These are phyloP conservation scores for Cataglyphis livida DNA, from an alignment of 2,888 invertebrate genomes.

Conservation along the genomic window DNA sequence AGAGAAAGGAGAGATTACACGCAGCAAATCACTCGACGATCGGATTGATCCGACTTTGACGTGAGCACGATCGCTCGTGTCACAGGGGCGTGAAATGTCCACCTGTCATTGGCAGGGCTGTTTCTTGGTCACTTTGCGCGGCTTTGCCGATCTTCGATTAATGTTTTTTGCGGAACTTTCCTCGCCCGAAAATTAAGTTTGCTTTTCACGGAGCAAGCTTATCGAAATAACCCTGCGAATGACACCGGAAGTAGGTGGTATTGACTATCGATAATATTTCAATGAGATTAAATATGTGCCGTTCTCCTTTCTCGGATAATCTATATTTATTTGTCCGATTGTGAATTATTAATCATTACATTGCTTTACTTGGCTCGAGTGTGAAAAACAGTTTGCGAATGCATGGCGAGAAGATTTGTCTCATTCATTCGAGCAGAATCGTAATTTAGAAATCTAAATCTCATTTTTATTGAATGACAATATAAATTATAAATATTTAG, in stretches of 20 bases:
- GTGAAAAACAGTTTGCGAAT: neutral
- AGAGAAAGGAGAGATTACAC: slow-evolving; percentile 24
- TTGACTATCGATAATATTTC: slow-evolving; percentile 48
- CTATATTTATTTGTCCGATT: slow-evolving; percentile 29
- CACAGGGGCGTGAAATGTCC: slow-evolving; percentile 53
- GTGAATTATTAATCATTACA: slow-evolving; percentile 29
- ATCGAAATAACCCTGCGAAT: slow-evolving; percentile 49
- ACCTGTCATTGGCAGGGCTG: slow-evolving; percentile 52
- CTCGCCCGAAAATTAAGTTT: slow-evolving; percentile 18
- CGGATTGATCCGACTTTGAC: slow-evolving; percentile 48
- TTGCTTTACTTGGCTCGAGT: slow-evolving; percentile 5
- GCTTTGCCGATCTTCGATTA: slow-evolving; percentile 24
- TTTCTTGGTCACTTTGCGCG: slow-evolving; percentile 47
- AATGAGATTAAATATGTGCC: slow-evolving; percentile 43
- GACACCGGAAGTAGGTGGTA: slow-evolving; percentile 70
- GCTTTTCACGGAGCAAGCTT: neutral
- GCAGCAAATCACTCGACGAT: slow-evolving; percentile 42
- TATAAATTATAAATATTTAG: neutral
- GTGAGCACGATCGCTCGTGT: slow-evolving; percentile 50
- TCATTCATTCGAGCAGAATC: neutral
- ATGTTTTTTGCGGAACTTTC: slow-evolving; percentile 10
- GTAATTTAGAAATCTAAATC: neutral
- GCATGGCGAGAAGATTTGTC: neutral
- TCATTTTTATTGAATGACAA: neutral
- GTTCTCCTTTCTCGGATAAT: slow-evolving; percentile 27